Conservation (phyloP, 2,888 invertebrate genomes). For the Mechanitis mazaeus region DNA sequence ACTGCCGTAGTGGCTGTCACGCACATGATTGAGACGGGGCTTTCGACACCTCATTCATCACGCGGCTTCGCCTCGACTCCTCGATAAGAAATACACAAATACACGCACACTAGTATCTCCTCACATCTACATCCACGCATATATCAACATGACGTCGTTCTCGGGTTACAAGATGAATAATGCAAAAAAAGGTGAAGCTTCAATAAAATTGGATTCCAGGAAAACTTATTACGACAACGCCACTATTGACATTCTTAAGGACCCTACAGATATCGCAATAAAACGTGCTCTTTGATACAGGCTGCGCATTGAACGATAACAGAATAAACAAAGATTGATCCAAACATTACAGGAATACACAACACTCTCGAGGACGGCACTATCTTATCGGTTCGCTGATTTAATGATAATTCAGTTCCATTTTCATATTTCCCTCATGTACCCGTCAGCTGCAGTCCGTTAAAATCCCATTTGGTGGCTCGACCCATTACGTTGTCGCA, state of each 20-base stretch:
- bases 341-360: constrained; percentile 12
- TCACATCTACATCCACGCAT: constrained; percentile 6
- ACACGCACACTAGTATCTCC: background rate
- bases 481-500: constrained; percentile 28
- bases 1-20: constrained; percentile 6
- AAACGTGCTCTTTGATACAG: constrained; percentile 9
- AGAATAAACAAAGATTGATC: constrained; percentile 15
- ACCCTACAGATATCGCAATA: constrained; percentile 19
- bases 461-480: constrained; percentile 34
- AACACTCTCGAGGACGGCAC: constrained; percentile 7
- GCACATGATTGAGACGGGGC: constrained; percentile 12
- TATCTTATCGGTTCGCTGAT: constrained; percentile 12
- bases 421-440: constrained; percentile 28
- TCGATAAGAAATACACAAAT: constrained; percentile 1
- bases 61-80: constrained; percentile 9
- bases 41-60: constrained; percentile 19
- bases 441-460: constrained; percentile 35
- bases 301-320: constrained; percentile 13
- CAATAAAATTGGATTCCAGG: constrained; percentile 14
- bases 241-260: constrained; percentile 16
- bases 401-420: constrained; percentile 15
- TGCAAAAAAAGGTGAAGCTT: constrained; percentile 13
- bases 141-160: background rate
- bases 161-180: constrained; percentile 16
- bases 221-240: constrained; percentile 14